These are phyloP conservation scores for Aphidius colemani DNA, from an alignment of 2,888 invertebrate species.

Conservation along the genomic window DNA sequence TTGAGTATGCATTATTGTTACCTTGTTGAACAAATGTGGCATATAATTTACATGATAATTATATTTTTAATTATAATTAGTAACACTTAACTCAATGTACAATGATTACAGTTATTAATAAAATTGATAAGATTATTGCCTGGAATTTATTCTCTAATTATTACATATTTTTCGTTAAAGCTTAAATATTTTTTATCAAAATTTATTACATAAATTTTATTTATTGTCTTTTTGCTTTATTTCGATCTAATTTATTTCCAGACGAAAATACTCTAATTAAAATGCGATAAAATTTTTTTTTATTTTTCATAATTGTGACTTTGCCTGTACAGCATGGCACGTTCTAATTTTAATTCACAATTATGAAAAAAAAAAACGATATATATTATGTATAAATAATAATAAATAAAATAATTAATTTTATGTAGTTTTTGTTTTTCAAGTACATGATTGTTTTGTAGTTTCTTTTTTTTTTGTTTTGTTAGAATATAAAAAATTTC, in stretches of 20 bases:
- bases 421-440: too few species aligned
- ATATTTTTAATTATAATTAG: slow-evolving; percentile 44
- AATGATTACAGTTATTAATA: too few species aligned
- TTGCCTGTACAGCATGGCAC: slow-evolving; percentile 11
- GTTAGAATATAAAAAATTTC: too few species aligned
- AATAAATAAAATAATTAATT: too few species aligned
- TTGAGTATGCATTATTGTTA: too few species aligned
- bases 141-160: too few species aligned
- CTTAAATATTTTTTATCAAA: not conserved
- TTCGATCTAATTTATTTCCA: too few species aligned
- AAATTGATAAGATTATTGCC: too few species aligned
- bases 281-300: too few species aligned
- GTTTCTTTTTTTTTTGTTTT: too few species aligned
- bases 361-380: not conserved
- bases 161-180: not conserved
- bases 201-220: slow-evolving; percentile 7
- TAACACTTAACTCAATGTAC: slow-evolving; percentile 46
- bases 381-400: not conserved
- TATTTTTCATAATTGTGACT: not conserved
- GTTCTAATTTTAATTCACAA: not conserved
- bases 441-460: too few species aligned
- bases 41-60: slow-evolving; percentile 39
- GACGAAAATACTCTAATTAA: too few species aligned
- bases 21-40: slow-evolving; percentile 35
- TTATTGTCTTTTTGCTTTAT: slow-evolving; percentile 25